Evolutionary conservation across 2,888 invertebrate species (phyloP), one percentile per base, ranked within the genome.

Genomic region (Rhagonycha lutea): DNA sequence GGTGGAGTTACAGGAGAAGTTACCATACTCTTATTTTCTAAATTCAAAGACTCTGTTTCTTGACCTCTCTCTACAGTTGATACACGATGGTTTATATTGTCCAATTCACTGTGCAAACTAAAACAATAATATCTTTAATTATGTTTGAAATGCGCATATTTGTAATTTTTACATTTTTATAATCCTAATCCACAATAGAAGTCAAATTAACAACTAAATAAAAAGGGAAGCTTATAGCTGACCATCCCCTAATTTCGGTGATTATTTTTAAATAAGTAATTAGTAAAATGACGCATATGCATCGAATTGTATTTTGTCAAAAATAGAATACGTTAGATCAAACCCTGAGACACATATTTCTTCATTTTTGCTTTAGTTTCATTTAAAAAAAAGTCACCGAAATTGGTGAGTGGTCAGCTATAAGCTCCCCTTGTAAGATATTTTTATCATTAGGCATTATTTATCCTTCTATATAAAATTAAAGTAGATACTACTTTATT

Each of bases 1-100:
- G 88, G 89, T 9, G 88, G 88, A 81, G 86, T 87, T 61, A 87
- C 80, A 4, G 88, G 88, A 29, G 88, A 88, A 60, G 88, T 88
- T 61, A 88, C 84, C 29, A 88, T 86, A 79, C 88, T 87, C 77
- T 88, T 88, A 82, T 88, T 88, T 81, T 87, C 88, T 75, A 87
- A 82, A 80, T 85, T 86, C 26, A 88, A 75, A 1, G 86, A 82
- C 80, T 88, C 88, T 2, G 88, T 88, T 75, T 87, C 87, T 81
- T 88, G 88, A 14, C 85, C 84, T 76, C 86, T 85, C 78, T 89
- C 89, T 11, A 87, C 87, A 74, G 86, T 87, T 26, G 81, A 81
- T 14, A 86, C 80, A 23, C 82, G 83, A 61, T 85, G 83, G 78
- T 85, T 84, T 74, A 84, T 81, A 79, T 86, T 84, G 79, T 87